These are phyloP conservation scores for Varecia variegata DNA, from an alignment of 2,797 vertebrate species.

Conservation along the genomic window DNA sequence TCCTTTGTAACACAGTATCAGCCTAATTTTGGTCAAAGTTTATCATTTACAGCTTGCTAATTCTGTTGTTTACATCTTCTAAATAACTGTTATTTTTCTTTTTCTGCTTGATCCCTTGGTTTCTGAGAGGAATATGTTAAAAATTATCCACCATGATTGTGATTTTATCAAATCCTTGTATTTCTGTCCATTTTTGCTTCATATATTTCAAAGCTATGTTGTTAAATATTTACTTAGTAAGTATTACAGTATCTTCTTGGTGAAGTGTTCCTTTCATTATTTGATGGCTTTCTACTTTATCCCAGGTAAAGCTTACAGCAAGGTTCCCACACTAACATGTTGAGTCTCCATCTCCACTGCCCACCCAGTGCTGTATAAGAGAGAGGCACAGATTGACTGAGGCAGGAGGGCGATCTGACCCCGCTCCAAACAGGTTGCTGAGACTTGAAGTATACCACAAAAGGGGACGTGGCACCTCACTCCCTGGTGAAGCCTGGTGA, in stretches of 20 bases:
- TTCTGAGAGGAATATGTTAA: neutral
- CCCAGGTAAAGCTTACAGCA: neutral
- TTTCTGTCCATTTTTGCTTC: neutral
- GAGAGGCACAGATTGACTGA: neutral
- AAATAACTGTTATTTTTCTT: neutral
- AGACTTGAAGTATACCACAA: neutral
- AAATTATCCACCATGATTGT: neutral
- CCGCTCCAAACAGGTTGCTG: neutral
- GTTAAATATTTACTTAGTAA: neutral
- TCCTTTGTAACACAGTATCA: neutral
- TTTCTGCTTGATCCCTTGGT: neutral
- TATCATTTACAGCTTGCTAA: neutral
- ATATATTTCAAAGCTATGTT: neutral
- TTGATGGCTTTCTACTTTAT: neutral
- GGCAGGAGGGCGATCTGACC: neutral
- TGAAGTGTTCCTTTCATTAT: neutral
- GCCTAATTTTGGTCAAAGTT: neutral
- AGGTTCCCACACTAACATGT: neutral
- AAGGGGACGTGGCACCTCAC: neutral
- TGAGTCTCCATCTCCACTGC: neutral
- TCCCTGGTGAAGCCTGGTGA: neutral
- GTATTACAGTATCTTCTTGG: neutral
- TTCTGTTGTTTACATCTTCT: conserved; percentile 36
- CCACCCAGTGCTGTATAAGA: neutral
- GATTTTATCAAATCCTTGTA: neutral